These are phyloP conservation scores for Drosophila parthenogenetica DNA, from an alignment of 2,888 invertebrate species.

Conservation along the genomic window DNA sequence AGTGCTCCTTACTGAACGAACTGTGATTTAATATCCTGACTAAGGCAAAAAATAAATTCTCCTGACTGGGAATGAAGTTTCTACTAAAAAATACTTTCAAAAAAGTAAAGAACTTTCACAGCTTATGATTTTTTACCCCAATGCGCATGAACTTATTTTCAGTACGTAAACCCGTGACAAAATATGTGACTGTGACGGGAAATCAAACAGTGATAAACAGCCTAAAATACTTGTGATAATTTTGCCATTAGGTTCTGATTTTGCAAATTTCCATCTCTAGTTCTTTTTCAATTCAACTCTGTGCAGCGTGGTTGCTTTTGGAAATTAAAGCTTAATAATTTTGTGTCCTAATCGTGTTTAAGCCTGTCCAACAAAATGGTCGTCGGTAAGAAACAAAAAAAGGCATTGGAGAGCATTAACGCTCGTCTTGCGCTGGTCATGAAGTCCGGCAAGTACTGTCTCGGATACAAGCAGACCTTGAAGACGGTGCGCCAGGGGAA, in stretches of 20 bases:
- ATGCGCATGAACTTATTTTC: too few relatives aligned
- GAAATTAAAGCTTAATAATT: too few relatives aligned
- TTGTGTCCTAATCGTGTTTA: not conserved
- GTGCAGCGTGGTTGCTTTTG: not conserved
- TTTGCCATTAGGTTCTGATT: not conserved
- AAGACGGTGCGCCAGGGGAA: constrained; percentile 99
- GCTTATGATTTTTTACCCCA: not conserved
- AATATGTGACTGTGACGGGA: not conserved
- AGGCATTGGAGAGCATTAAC: constrained; percentile 99
- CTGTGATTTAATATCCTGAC: too few relatives aligned
- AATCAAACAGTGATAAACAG: not conserved
- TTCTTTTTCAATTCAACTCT: not conserved
- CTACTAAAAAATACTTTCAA: too few relatives aligned
- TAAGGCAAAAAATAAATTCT: too few relatives aligned
- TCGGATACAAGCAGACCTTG: constrained; percentile 98
- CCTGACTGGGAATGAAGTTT: too few relatives aligned
- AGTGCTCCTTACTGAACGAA: too few relatives aligned
- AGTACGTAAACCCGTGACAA: not conserved
- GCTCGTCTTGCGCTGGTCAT: constrained; percentile 98
- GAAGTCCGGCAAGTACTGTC: constrained; percentile 99
- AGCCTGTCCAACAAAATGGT: constrained; percentile 87
- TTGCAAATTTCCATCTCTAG: not conserved
- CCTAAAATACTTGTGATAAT: not conserved
- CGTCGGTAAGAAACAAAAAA: constrained; percentile 97
- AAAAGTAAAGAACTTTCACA: not conserved